Evolutionary conservation across 2,888 invertebrate genomes (phyloP).

Genomic region (Serrognathus titanus): DNA sequence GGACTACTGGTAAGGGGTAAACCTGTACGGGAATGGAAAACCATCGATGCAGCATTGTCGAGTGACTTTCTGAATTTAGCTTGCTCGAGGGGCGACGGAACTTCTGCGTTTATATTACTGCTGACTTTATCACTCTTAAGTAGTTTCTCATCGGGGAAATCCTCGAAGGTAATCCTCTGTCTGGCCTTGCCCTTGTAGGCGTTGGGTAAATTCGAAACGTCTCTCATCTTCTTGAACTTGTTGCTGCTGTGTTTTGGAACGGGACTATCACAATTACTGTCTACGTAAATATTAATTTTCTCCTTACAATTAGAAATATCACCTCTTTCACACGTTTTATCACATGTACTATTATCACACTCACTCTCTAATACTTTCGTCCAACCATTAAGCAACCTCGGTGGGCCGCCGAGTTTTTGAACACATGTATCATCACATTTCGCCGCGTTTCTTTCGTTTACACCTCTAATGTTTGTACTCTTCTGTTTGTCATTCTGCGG

Average conservation of each 20-base stretch:
- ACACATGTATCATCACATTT: conserved; percentile 32
- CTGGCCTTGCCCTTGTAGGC: conserved; percentile 30
- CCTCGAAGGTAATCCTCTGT: conserved; percentile 41
- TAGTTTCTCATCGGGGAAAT: conserved; percentile 19
- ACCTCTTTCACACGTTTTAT: conserved; percentile 43
- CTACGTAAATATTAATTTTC: conserved; percentile 41
- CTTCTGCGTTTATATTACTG: conserved; percentile 39
- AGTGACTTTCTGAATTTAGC: conserved; percentile 70
- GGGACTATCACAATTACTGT: conserved; percentile 47
- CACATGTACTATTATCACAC: conserved; percentile 37
- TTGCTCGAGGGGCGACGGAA: conserved; percentile 70
- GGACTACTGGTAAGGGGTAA: conserved; percentile 83
- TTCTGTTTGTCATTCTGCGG: conserved; percentile 10
- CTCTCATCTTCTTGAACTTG: conserved; percentile 28
- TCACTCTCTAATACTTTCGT: background rate
- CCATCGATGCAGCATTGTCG: conserved; percentile 77
- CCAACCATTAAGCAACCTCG: background rate
- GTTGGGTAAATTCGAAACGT: conserved; percentile 29
- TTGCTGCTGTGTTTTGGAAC: conserved; percentile 13
- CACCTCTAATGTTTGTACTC: conserved; percentile 16
- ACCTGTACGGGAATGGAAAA: conserved; percentile 78
- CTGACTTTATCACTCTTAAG: conserved; percentile 11
- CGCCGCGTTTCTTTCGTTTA: conserved; percentile 8
- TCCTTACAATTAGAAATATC: conserved; percentile 48
- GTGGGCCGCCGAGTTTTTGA: conserved; percentile 25